Evolutionary conservation across 2,888 invertebrate species (phyloP).

Genomic region (Eupsilia transversa): DNA sequence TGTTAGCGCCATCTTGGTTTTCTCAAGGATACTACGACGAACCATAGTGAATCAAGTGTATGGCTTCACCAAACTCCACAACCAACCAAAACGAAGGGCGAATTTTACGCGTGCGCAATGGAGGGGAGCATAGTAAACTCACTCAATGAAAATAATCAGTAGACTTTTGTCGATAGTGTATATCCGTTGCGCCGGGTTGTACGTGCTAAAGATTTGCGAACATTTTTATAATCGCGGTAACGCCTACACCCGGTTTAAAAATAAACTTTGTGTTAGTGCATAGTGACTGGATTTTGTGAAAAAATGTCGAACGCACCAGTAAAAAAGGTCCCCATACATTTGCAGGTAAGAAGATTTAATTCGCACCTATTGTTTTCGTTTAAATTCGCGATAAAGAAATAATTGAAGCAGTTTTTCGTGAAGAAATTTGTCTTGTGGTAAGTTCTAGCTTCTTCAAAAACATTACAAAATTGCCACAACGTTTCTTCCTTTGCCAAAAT

Average conservation of each 20-base stretch:
- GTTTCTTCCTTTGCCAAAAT: slow-evolving; percentile 54
- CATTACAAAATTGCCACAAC: slow-evolving; percentile 13
- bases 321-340: slow-evolving; percentile 98
- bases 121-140: slow-evolving; percentile 81
- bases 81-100: slow-evolving; percentile 77
- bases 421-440: slow-evolving; percentile 12
- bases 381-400: slow-evolving; percentile 52
- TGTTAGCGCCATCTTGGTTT: slow-evolving; percentile 65
- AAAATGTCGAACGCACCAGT: slow-evolving; percentile 94
- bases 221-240: slow-evolving; percentile 75
- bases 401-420: slow-evolving; percentile 17
- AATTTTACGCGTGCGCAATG: slow-evolving; percentile 85
- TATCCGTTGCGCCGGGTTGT: slow-evolving; percentile 56
- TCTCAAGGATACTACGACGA: slow-evolving; percentile 40
- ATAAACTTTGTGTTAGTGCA: slow-evolving; percentile 84
- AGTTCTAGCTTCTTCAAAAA: slow-evolving; percentile 13
- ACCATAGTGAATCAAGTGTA: slow-evolving; percentile 49
- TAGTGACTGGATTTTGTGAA: slow-evolving; percentile 80
- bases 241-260: slow-evolving; percentile 84
- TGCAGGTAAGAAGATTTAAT: slow-evolving; percentile 92
- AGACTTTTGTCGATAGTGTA: slow-evolving; percentile 76
- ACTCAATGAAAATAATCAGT: slow-evolving; percentile 82
- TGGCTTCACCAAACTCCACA: slow-evolving; percentile 45
- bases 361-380: slow-evolving; percentile 82
- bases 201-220: slow-evolving; percentile 68